Percentiles rank a stretch among this genome's conserved stretches.
These are phyloP conservation scores for Symphodus melops DNA, from an alignment of 2,113 vertebrate species.

Conservation along the genomic window DNA sequence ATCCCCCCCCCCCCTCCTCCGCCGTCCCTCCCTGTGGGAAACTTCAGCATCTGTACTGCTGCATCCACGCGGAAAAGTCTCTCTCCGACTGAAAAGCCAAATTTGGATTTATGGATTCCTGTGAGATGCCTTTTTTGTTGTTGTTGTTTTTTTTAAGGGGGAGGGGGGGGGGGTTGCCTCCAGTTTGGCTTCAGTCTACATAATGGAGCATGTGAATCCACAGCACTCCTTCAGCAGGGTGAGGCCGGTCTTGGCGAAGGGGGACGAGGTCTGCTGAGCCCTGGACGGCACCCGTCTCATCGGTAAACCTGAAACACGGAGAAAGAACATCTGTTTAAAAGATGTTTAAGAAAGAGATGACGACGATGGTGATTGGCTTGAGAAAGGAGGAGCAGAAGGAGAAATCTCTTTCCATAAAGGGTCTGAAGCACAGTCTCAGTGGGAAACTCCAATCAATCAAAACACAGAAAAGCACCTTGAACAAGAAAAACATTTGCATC, in stretches of 20 bases:
- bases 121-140: constrained; percentile 5
- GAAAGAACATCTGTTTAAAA: not conserved
- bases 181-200: constrained; percentile 77
- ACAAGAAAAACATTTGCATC: not conserved
- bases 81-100: constrained; percentile 29
- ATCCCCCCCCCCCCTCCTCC: not conserved
- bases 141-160: not conserved
- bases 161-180: not conserved
- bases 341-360: not conserved
- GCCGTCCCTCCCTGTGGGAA: not conserved
- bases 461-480: constrained; percentile 4
- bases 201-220: constrained; percentile 90
- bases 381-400: not conserved
- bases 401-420: not conserved
- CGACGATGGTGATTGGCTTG: not conserved
- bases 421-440: not conserved
- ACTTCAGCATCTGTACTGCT: not conserved
- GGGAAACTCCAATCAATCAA: constrained; percentile 2
- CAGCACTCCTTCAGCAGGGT: constrained; percentile 91
- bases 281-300: constrained; percentile 78
- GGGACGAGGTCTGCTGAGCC: constrained; percentile 82
- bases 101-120: constrained; percentile 39
- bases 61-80: constrained; percentile 26
- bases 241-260: constrained; percentile 87
- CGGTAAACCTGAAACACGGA: constrained; percentile 64